Evolutionary conservation across 92 coral and sea anemone species (phyloP).

Genomic region (Epizoanthus illoricatus): DNA sequence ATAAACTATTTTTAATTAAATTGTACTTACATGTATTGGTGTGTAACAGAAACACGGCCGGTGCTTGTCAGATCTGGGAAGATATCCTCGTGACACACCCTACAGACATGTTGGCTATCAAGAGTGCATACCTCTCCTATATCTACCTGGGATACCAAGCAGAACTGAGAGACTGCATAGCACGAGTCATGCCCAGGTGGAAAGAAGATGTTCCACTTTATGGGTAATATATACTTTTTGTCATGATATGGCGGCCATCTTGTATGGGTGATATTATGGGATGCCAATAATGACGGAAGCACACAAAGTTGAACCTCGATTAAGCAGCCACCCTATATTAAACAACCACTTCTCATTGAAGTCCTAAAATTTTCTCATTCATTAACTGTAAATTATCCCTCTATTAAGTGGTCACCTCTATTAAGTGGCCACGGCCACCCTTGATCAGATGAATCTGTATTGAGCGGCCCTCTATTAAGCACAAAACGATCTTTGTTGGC

Average conservation of each 20-base stretch:
- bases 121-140: conserved; percentile 47
- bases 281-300: neutral
- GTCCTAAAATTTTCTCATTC: no score
- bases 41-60: conserved; percentile 35
- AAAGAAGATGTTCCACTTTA: conserved; percentile 33
- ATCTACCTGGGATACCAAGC: conserved; percentile 61
- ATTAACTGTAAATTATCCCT: no score
- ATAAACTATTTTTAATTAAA: no score
- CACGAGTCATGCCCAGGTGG: conserved; percentile 71
- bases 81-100: conserved; percentile 61
- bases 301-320: neutral
- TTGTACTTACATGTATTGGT: neutral
- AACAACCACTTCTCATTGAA: no score
- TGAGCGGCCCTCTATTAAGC: no score
- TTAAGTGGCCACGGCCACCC: no score
- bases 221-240: conserved; percentile 1
- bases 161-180: conserved; percentile 60
- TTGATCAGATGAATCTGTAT: no score
- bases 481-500: no score
- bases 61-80: conserved; percentile 71
- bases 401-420: no score
- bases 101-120: conserved; percentile 71
- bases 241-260: neutral
- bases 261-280: neutral
- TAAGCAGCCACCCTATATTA: no score